Conservation (phyloP, 2,888 invertebrate species). For the Lottia scabra region DNA sequence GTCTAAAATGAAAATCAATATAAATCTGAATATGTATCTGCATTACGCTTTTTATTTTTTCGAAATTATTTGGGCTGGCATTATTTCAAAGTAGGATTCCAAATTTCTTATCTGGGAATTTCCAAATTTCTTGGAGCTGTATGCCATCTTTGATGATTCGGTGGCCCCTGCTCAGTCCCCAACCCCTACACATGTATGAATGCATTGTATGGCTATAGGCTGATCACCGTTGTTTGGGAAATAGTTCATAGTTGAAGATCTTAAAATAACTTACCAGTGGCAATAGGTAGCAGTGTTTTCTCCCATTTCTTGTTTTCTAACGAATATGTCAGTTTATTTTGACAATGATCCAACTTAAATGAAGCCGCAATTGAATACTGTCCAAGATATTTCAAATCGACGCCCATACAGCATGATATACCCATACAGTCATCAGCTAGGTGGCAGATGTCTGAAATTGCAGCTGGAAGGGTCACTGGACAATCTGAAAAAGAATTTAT, state of each 20-base stretch:
- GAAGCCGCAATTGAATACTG: constrained; percentile 12
- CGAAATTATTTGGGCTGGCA: too few relatives aligned
- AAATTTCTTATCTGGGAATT: too few relatives aligned
- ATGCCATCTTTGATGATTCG: too few relatives aligned
- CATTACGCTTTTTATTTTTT: too few relatives aligned
- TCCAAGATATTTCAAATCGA: constrained; percentile 22
- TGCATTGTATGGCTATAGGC: too few relatives aligned
- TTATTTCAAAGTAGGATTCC: too few relatives aligned
- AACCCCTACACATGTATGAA: too few relatives aligned
- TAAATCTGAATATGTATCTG: not conserved
- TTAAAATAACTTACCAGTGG: constrained; percentile 11
- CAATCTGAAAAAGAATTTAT: constrained; percentile 13
- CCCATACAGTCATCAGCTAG: constrained; percentile 17
- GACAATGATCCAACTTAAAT: constrained; percentile 28
- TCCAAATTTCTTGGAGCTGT: too few relatives aligned
- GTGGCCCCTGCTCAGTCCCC: too few relatives aligned
- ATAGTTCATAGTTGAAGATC: too few relatives aligned
- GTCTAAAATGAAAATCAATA: not conserved
- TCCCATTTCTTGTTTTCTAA: constrained; percentile 41
- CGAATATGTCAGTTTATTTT: constrained; percentile 26
- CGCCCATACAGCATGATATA: constrained; percentile 20
- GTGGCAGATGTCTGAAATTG: constrained; percentile 12
- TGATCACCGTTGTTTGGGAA: too few relatives aligned
- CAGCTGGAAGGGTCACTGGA: constrained; percentile 7
- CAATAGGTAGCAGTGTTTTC: constrained; percentile 20